phyloP scores from a whole-genome alignment of 2,113 vertebrate species.

The Apteryx owenii region DNA sequence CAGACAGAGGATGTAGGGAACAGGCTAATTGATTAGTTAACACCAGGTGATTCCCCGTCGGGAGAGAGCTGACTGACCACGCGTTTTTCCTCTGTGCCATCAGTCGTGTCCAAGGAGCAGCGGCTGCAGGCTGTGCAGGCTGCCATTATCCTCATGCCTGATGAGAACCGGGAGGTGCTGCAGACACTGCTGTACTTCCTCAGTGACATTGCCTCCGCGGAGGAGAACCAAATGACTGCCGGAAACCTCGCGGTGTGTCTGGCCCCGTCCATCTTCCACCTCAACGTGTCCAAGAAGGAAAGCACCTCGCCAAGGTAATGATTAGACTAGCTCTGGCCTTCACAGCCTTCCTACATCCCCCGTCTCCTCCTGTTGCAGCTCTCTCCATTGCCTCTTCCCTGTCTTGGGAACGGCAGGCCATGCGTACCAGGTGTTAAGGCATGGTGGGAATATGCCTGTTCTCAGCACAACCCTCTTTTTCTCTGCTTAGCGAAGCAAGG shows the following conservation, averaged over 20 bases:
- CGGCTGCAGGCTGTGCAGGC: conserved; percentile 83
- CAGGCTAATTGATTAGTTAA: background rate
- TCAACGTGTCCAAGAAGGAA: conserved; percentile 87
- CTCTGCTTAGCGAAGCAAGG: background rate
- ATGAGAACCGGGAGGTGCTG: conserved; percentile 89
- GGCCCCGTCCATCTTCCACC: conserved; percentile 89
- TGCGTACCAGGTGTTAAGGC: accelerated
- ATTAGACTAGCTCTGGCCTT: background rate
- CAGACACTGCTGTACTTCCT: conserved; percentile 90
- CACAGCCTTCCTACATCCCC: background rate
- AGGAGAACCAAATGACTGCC: conserved; percentile 89
- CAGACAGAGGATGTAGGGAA: accelerated
- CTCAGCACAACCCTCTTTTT: background rate
- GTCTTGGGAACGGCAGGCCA: background rate
- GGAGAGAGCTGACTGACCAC: accelerated
- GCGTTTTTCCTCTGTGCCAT: background rate
- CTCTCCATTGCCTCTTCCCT: background rate
- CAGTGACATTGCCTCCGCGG: conserved; percentile 84
- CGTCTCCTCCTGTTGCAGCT: background rate
- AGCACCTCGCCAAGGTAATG: conserved; percentile 81
- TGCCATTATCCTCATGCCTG: conserved; percentile 83
- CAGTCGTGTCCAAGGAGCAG: conserved; percentile 86
- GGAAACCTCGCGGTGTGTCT: conserved; percentile 89
- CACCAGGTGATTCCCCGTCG: accelerated
- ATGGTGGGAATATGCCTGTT: accelerated